A percentile compares a stretch with the other conserved stretches of the same genome.
These are phyloP conservation scores for Isaurus tuberculatus DNA, from an alignment of 92 coral and sea anemone genomes.

Conservation along the genomic window DNA sequence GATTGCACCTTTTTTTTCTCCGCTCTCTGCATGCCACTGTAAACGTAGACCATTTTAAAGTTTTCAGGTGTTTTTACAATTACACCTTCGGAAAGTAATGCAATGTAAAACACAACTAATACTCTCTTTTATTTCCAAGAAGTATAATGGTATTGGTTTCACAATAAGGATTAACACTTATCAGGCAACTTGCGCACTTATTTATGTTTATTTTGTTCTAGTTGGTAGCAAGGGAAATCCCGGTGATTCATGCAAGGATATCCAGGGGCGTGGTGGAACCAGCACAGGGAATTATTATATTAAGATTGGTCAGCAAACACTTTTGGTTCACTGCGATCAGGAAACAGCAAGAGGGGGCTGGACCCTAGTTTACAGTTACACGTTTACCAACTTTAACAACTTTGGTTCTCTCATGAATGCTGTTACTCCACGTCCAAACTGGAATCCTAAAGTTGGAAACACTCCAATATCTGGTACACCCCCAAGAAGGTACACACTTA, in stretches of 20 bases:
- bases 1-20: too few relatives aligned
- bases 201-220: background rate
- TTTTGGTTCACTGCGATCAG: background rate
- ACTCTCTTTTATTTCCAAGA: too few relatives aligned
- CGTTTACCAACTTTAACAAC: background rate
- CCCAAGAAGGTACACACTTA: background rate
- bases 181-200: too few relatives aligned
- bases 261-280: background rate
- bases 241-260: slow-evolving; percentile 4
- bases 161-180: too few relatives aligned
- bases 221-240: background rate
- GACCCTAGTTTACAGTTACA: slow-evolving; percentile 8
- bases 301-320: background rate
- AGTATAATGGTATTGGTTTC: too few relatives aligned
- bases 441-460: background rate
- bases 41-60: too few relatives aligned
- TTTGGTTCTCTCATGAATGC: background rate
- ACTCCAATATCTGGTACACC: background rate
- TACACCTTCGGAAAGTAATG: too few relatives aligned
- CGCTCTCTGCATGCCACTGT: too few relatives aligned
- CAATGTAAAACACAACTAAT: too few relatives aligned
- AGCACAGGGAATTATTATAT: slow-evolving; percentile 1
- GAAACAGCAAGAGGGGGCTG: background rate
- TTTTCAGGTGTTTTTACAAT: too few relatives aligned
- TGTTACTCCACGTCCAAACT: slow-evolving; percentile 15